Percentiles rank a stretch among this genome's conserved stretches.
Conservation (phyloP, 2,113 vertebrate genomes). For the Antigone vipio region DNA sequence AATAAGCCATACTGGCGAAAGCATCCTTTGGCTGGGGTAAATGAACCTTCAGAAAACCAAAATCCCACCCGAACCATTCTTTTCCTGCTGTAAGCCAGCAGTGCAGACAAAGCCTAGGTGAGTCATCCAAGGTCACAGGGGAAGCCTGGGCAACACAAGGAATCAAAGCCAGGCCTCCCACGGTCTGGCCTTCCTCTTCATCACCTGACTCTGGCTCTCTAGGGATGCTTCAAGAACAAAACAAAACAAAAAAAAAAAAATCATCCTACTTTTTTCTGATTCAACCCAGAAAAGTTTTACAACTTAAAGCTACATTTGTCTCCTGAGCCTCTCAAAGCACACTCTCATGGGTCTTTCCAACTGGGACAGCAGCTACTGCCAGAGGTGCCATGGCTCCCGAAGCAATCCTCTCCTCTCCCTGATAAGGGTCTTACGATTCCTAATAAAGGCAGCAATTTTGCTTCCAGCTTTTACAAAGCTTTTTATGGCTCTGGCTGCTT, state of each 20-base stretch:
- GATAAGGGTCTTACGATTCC: neutral
- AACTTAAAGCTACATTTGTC: neutral
- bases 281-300: neutral
- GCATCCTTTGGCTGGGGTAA: neutral
- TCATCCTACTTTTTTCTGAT: neutral
- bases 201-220: neutral
- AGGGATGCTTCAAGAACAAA: neutral
- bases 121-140: neutral
- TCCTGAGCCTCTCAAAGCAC: neutral
- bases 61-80: neutral
- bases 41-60: neutral
- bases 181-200: neutral
- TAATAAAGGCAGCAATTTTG: slow-evolving; percentile 27
- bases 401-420: neutral
- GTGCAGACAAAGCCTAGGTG: neutral
- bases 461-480: slow-evolving; percentile 55
- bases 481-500: slow-evolving; percentile 42
- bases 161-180: neutral
- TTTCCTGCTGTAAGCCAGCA: neutral
- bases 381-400: neutral
- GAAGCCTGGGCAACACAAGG: neutral
- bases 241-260: neutral
- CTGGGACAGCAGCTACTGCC: neutral
- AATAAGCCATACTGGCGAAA: neutral
- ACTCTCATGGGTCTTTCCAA: neutral